These are phyloP conservation scores for Sturmia bella DNA, from an alignment of 2,888 invertebrate species.

Conservation along the genomic window DNA sequence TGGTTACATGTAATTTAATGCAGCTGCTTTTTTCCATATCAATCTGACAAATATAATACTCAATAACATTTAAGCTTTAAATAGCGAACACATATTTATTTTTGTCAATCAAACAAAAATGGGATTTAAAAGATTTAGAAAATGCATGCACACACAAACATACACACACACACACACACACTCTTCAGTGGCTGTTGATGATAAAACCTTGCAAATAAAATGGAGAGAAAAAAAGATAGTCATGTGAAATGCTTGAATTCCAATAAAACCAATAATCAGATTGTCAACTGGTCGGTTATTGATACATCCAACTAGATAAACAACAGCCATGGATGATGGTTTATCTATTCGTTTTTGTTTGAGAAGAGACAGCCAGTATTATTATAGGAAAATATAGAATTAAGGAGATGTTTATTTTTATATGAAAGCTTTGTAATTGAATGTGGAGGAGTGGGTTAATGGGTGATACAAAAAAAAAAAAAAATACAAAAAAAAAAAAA, in stretches of 20 bases:
- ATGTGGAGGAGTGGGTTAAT: slow-evolving; percentile 3
- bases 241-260: slow-evolving; percentile 51
- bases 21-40: too few relatives aligned
- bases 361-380: slow-evolving; percentile 8
- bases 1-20: too few relatives aligned
- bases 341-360: slow-evolving; percentile 4
- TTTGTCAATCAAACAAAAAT: slow-evolving; percentile 52
- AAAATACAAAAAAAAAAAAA: too few relatives aligned
- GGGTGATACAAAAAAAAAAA: neutral
- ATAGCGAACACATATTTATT: slow-evolving; percentile 29
- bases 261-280: slow-evolving; percentile 60
- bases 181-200: slow-evolving; percentile 50
- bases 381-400: slow-evolving; percentile 7
- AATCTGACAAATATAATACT: slow-evolving; percentile 3
- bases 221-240: slow-evolving; percentile 2
- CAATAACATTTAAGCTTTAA: slow-evolving; percentile 29
- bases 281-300: slow-evolving; percentile 57
- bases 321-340: neutral
- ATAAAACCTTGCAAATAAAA: slow-evolving; percentile 31
- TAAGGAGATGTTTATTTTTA: slow-evolving; percentile 2
- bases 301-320: slow-evolving; percentile 42
- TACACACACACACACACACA: slow-evolving; percentile 59
- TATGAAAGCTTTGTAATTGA: neutral
- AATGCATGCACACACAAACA: slow-evolving; percentile 61
- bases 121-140: slow-evolving; percentile 63